Base-by-base conservation (phyloP, 2,797 vertebrate genomes). In the Pteropus rufus region DNA sequence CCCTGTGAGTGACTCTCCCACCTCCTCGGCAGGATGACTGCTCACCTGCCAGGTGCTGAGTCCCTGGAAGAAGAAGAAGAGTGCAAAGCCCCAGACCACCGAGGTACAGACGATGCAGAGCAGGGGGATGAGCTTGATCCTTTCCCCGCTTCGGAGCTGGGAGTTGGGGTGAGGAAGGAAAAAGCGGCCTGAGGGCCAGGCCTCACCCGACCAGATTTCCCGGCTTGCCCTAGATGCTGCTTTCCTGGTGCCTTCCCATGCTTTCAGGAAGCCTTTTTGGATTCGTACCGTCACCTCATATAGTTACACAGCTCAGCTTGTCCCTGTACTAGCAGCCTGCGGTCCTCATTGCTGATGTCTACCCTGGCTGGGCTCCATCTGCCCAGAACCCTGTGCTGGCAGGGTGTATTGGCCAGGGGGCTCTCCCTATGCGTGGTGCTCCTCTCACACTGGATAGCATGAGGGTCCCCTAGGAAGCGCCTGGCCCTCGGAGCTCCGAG, bases 31-130 rank as follows among this genome's bases (percentile, higher is more conserved):
- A 34, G 44, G 62, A 26, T 1, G 19, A 2, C 58, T 0, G 6
- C 99, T 98, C 80, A 99, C 99, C 99, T 99, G 99, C 99, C 99
- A 99, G 76, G 99, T 99, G 98, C 99, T 99, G 96, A 99, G 99
- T 52, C 99, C 99, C 98, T 99, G 99, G 98, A 99, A 99, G 98
- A 99, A 99, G 99, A 99, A 99, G 97, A 99, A 99, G 69, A 99
- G 99, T 0, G 99, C 99, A 0, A 99, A 99, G 92, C 99, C 99
- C 99, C 99, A 99, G 24, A 99, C 99, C 83, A 99, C 99, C 0
- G 99, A 99, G 0, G 99, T 99, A 97, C 99, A 99, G 89, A 99
- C 15, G 72, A 99, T 99, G 95, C 99, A 99, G 94, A 99, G 99
- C 96, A 99, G 91, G 0, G 99, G 98, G 93, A 99, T 98, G 97